These are phyloP conservation scores for Pelodytes ibericus DNA, from an alignment of 2,797 vertebrate species.

Conservation along the genomic window DNA sequence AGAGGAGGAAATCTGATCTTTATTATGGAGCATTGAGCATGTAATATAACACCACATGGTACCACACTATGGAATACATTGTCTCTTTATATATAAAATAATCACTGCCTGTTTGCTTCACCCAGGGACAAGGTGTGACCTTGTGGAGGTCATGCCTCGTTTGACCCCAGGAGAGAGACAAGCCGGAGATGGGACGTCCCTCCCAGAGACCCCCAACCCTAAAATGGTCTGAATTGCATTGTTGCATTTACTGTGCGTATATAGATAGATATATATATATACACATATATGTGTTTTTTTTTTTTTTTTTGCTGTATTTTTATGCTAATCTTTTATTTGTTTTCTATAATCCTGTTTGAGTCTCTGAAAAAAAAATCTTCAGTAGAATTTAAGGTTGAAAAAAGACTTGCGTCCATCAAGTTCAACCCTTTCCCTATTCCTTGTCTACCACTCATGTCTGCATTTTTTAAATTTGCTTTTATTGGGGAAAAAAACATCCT, in stretches of 20 bases:
- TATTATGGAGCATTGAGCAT: no score
- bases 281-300: background rate
- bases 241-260: background rate
- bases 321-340: no score
- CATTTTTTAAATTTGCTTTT: no score
- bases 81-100: background rate
- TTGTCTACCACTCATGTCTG: no score
- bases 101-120: background rate
- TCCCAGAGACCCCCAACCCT: conserved; percentile 94
- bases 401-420: no score
- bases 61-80: background rate
- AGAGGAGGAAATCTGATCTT: no score
- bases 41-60: background rate
- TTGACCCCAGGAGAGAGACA: conserved; percentile 92
- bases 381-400: no score
- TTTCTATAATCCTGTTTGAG: no score
- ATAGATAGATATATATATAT: background rate
- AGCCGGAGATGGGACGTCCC: conserved; percentile 95
- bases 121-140: conserved; percentile 67
- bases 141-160: conserved; percentile 79
- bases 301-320: no score
- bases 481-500: no score
- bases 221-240: conserved; percentile 80
- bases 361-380: no score
- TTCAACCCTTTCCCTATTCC: no score